Evolutionary conservation across 2,888 invertebrate species (phyloP).

Genomic region (Tipula vernalis): DNA sequence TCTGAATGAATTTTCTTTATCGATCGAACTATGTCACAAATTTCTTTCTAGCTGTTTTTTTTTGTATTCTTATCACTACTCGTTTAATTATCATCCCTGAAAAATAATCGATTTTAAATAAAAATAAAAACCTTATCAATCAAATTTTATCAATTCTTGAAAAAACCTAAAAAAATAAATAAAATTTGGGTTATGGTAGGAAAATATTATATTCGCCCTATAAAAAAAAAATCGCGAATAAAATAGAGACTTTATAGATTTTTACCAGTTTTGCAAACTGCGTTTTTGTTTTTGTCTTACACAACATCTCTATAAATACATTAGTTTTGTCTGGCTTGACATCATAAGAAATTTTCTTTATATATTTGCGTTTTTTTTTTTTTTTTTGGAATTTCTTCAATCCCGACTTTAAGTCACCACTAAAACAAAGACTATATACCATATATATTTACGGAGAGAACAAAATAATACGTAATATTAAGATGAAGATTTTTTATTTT

Average conservation of each 20-base stretch:
- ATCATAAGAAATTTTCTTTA: background rate
- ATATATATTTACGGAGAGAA: background rate
- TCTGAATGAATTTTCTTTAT: background rate
- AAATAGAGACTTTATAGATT: background rate
- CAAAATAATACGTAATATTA: background rate
- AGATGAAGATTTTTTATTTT: background rate
- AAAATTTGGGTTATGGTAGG: background rate
- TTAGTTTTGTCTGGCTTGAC: background rate
- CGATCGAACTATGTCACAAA: background rate
- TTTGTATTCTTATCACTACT: background rate
- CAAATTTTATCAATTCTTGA: background rate
- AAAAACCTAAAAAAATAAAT: background rate
- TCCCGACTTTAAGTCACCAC: background rate
- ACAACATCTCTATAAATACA: background rate
- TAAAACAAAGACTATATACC: background rate
- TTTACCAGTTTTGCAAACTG: background rate
- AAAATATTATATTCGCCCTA: background rate
- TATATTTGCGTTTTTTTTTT: background rate
- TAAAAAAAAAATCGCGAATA: background rate
- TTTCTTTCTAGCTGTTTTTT: background rate
- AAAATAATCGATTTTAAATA: background rate
- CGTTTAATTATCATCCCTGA: background rate
- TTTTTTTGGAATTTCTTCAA: background rate
- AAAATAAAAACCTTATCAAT: background rate
- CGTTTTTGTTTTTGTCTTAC: background rate